These are phyloP conservation scores for Lottia gigantea DNA, from an alignment of 2,888 invertebrate genomes.

Conservation along the genomic window DNA sequence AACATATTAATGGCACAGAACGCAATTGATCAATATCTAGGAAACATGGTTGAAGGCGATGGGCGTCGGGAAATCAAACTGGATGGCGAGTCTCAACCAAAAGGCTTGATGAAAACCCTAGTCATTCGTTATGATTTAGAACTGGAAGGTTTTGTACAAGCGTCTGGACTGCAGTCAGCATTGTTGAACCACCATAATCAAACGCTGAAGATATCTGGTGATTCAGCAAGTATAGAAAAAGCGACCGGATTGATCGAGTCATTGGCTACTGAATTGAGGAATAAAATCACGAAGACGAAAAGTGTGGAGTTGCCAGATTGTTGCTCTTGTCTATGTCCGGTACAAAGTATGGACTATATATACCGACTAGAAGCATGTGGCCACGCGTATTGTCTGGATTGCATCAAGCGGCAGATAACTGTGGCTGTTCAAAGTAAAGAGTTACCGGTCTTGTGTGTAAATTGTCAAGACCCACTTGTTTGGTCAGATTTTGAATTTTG, in stretches of 20 bases:
- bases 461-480: conserved; percentile 41
- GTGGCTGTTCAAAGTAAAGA: conserved; percentile 36
- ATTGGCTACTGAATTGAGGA: conserved; percentile 11
- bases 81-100: conserved; percentile 38
- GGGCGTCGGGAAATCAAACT: conserved; percentile 23
- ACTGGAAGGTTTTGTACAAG: conserved; percentile 30
- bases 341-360: conserved; percentile 39
- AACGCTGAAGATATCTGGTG: conserved; percentile 35
- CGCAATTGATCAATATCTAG: conserved; percentile 30
- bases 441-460: conserved; percentile 52
- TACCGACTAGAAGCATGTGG: conserved; percentile 57
- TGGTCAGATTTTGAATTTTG: conserved; percentile 37
- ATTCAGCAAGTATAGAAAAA: conserved; percentile 30
- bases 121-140: conserved; percentile 37
- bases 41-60: background rate
- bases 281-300: background rate
- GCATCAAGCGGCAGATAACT: conserved; percentile 36
- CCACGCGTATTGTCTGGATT: conserved; percentile 57
- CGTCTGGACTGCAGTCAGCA: conserved; percentile 27
- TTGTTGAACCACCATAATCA: conserved; percentile 36
- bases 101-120: conserved; percentile 45
- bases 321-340: conserved; percentile 52
- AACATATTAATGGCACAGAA: conserved; percentile 24
- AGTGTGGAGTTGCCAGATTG: conserved; percentile 40
- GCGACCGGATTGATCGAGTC: conserved; percentile 28